Base-by-base conservation (phyloP, 2,888 invertebrate genomes). In the Volucella inflata region DNA sequence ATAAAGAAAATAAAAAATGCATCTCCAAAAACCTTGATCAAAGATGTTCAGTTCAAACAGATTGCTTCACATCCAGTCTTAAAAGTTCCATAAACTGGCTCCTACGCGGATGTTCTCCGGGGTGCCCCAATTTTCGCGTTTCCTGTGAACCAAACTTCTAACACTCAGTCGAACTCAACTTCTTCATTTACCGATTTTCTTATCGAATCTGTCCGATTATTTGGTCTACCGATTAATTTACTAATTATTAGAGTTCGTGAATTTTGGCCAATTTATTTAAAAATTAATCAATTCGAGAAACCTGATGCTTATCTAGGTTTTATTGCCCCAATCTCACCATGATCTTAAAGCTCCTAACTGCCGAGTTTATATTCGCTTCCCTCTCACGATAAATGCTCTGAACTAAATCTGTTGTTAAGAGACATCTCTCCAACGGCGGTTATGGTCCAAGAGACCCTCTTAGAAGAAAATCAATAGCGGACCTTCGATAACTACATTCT, bases 381-480 rank as follows among this genome's bases (percentile, higher is more conserved):
- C n/a, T 46, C 44, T 9, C 44, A 55, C 16, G 30, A 55, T 11
- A 59, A 70, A 21, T 50, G 38, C 8, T 8, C 48, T 40, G 57
- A 70, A 59, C n/a, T 70, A 11, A 38, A 50, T 8, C 9, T 38
- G 30, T 9, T 68, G 36, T 38, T 68, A 44, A 16, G 16, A 38
- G 57, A 70, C 8, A 1, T 70, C 46, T 48, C 55, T 0, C 36
- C 57, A 2, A 57, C 57, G 57, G 55, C 57, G 0, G 38, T n/a
- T n/a, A 38, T 70, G 0, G 48, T 70, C 21, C 57, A 70, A 4
- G 70, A 70, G 50, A 68, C 55, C 2, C 68, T 55, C 14, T 2
- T 46, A 10, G 40, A 50, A 40, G 50, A 21, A 11, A 14, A 59
- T 16, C 14, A 50, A 1, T 21, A 2, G 21, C 21, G 21, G 21